A percentile compares a stretch with the other conserved stretches of the same genome.
Conservation (phyloP, 2,797 vertebrate species). For the Sebastes oblongus region DNA sequence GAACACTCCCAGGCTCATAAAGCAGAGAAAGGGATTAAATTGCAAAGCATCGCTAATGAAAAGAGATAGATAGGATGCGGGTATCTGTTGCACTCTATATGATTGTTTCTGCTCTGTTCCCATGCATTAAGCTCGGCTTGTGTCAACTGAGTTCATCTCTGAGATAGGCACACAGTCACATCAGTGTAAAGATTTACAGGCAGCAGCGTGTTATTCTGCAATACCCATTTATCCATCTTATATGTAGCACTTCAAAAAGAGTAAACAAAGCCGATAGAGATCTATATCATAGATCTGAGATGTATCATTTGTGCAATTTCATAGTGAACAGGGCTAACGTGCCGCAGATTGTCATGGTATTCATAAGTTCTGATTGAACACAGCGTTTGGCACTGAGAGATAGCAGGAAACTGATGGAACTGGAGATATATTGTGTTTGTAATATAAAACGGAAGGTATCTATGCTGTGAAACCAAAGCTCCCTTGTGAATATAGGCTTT, state of each 20-base stretch:
- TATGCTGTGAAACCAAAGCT: background rate
- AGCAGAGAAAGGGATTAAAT: constrained; percentile 29
- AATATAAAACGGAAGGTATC: background rate
- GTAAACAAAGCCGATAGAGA: background rate
- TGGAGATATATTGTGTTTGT: background rate
- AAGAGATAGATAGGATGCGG: constrained; percentile 14
- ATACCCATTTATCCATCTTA: background rate
- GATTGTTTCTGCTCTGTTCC: constrained; percentile 1
- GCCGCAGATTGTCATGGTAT: background rate
- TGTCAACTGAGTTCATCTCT: background rate
- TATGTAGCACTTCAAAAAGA: background rate
- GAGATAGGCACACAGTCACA: background rate
- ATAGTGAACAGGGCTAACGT: background rate
- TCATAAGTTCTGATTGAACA: background rate
- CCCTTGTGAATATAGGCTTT: background rate
- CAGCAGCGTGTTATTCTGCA: background rate
- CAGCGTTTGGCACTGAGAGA: background rate
- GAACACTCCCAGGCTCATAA: constrained; percentile 17
- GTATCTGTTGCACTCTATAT: background rate
- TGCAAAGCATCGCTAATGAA: constrained; percentile 27
- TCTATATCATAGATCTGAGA: background rate
- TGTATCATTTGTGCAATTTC: background rate
- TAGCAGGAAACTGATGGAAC: background rate
- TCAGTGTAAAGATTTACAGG: background rate
- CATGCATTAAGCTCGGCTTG: background rate